phyloP scores from a whole-genome alignment of 53 echinoderm and acorn worm species.

The Pentamera pediparva region DNA sequence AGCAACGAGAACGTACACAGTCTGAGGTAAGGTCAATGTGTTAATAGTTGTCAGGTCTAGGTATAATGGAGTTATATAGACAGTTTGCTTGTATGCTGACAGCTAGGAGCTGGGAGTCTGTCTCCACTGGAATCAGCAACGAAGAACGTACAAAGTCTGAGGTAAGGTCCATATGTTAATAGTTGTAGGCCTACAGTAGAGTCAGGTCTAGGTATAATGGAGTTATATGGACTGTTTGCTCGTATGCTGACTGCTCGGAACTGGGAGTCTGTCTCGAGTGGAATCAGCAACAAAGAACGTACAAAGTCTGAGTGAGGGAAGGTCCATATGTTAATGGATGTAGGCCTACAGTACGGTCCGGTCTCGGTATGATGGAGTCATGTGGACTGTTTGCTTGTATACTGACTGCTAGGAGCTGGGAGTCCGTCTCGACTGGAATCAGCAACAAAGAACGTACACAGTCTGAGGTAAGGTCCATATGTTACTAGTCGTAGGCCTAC shows the following conservation, averaged over 20 bases:
- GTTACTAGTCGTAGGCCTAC: too few species aligned
- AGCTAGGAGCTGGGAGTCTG: slow-evolving; percentile 77
- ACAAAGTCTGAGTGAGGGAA: slow-evolving; percentile 56
- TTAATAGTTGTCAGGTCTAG: too few species aligned
- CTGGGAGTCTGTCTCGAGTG: slow-evolving; percentile 62
- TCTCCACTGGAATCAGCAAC: slow-evolving; percentile 87
- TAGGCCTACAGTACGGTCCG: slow-evolving; percentile 58
- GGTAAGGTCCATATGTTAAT: too few species aligned
- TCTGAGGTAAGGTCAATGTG: slow-evolving; percentile 67
- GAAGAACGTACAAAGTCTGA: slow-evolving; percentile 59
- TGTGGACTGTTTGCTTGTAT: slow-evolving; percentile 95
- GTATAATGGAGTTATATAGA: slow-evolving; percentile 83
- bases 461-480: slow-evolving; percentile 78
- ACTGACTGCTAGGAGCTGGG: slow-evolving; percentile 94
- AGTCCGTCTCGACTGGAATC: slow-evolving; percentile 71
- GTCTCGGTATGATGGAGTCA: slow-evolving; percentile 82
- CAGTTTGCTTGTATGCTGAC: slow-evolving; percentile 97
- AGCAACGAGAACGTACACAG: slow-evolving; percentile 63
- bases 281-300: slow-evolving; percentile 64
- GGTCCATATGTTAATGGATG: too few species aligned
- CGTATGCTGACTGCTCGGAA: too few species aligned
- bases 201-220: too few species aligned
- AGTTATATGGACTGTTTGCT: too few species aligned
- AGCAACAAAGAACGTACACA: slow-evolving; percentile 66
- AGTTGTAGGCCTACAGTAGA: too few species aligned